These are phyloP conservation scores for Molossus molossus DNA, from an alignment of 2,797 vertebrate species.

Conservation along the genomic window DNA sequence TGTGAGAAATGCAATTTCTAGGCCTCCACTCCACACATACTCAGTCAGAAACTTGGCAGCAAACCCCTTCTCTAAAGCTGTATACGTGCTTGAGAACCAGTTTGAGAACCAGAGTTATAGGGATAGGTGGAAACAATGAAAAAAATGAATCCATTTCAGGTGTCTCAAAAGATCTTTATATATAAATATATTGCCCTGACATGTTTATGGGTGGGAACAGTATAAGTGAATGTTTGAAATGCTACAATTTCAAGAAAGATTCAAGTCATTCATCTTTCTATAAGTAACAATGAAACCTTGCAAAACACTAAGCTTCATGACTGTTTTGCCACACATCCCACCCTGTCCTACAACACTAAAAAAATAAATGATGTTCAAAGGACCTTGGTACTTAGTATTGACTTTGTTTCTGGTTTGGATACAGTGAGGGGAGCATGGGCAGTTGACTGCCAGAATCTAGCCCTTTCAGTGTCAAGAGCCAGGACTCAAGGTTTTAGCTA, in stretches of 20 bases:
- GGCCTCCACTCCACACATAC: not conserved
- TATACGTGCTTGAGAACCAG: not conserved
- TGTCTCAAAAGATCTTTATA: slow-evolving; percentile 3
- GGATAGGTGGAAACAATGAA: slow-evolving; percentile 36
- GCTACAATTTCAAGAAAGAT: slow-evolving; percentile 56
- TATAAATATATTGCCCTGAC: slow-evolving; percentile 34
- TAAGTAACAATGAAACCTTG: slow-evolving; percentile 54
- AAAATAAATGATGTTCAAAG: slow-evolving; percentile 56
- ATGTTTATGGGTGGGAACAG: slow-evolving; percentile 26
- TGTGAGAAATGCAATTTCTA: slow-evolving; percentile 25
- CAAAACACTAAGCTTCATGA: not conserved
- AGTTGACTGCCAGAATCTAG: slow-evolving; percentile 19
- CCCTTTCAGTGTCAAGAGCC: slow-evolving; percentile 12
- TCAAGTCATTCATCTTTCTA: slow-evolving; percentile 53
- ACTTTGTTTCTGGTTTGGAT: slow-evolving; percentile 4
- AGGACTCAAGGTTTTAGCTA: slow-evolving; percentile 35
- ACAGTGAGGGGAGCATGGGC: not conserved
- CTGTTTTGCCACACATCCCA: slow-evolving; percentile 8
- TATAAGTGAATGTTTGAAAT: slow-evolving; percentile 69
- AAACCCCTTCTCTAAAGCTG: not conserved
- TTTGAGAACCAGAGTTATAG: slow-evolving; percentile 42
- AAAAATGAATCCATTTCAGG: slow-evolving; percentile 34
- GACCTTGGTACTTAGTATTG: slow-evolving; percentile 43
- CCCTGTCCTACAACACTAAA: slow-evolving; percentile 6
- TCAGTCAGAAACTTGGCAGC: not conserved